A percentile compares a stretch with the other conserved stretches of the same genome.
phyloP scores from a whole-genome alignment of 1,140 invertebrate genomes.

The Diorhabda elongata region DNA sequence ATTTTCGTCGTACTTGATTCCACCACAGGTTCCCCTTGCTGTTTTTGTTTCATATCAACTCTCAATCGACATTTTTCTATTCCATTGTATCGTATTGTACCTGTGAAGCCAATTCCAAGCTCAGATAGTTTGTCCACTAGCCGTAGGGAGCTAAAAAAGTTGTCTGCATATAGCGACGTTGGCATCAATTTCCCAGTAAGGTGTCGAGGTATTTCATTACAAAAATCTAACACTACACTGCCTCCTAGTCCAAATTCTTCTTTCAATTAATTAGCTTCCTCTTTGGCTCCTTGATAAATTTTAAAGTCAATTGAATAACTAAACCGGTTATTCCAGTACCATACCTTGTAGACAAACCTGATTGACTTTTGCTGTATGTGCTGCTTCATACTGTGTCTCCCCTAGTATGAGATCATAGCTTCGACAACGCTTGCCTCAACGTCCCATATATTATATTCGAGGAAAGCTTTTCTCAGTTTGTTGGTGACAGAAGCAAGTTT shows the following conservation, averaged over 20 bases:
- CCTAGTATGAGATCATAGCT: conserved; percentile 33
- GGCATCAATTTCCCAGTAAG: conserved; percentile 17
- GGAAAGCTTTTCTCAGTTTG: too few species aligned
- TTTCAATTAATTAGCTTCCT: conserved; percentile 20
- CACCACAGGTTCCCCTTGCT: too few species aligned
- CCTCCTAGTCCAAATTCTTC: conserved; percentile 2
- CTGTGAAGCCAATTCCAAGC: too few species aligned
- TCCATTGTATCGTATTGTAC: too few species aligned
- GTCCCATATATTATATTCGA: too few species aligned
- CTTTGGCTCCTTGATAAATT: conserved; percentile 19
- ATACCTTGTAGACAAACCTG: conserved; percentile 29
- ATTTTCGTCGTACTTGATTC: conserved; percentile 13
- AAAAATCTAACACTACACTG: conserved; percentile 26
- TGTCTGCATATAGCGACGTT: conserved; percentile 16
- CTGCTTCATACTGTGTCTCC: conserved; percentile 34
- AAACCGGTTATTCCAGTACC: conserved; percentile 10
- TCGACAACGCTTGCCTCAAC: conserved; percentile 18
- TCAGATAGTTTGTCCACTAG: too few species aligned
- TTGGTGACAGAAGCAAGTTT: too few species aligned
- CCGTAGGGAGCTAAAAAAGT: conserved; percentile 25
- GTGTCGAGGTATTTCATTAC: neutral
- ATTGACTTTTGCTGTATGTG: conserved; percentile 36
- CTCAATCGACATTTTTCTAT: too few species aligned
- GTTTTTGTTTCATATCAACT: too few species aligned
- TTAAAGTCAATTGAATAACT: conserved; percentile 30